Evolutionary conservation across 2,888 invertebrate genomes (phyloP), one percentile per base, ranked within the genome.

Genomic region (Steinernema carpocapsae): DNA sequence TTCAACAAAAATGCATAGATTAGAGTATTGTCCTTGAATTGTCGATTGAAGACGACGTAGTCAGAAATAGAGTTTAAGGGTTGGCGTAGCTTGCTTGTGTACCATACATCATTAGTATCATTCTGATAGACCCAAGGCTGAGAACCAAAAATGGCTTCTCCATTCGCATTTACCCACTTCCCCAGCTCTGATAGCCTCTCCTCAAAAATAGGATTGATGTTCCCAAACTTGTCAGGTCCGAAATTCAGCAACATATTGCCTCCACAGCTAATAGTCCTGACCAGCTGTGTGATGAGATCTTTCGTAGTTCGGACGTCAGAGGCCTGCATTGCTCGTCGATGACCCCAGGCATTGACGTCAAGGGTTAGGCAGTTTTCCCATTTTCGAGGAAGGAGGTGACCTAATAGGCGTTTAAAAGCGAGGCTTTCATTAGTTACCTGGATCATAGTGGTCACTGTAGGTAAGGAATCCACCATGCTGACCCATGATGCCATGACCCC

Each of bases 381-480:
- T 81, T 91, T 91, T 56, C 88, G 88, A 0, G 76, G 71, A 32
- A 82, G 72, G 29, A 88, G 76, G 22, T 73, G 43, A 71, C 85
- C n/a, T n/a, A n/a, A n/a, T n/a, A n/a, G n/a, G n/a, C n/a, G n/a
- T n/a, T n/a, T n/a, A n/a, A n/a, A n/a, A n/a, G n/a, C n/a, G n/a
- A n/a, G n/a, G n/a, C n/a, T n/a, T n/a, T n/a, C n/a, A n/a, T n/a
- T n/a, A n/a, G n/a, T n/a, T n/a, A n/a, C n/a, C 85, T 12, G 84
- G 84, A 89, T 93, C 93, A 85, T 91, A 94, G 84, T 93, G 91
- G 89, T 97, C 96, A 0, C 90, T 88, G 87, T 94, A 94, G 24
- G 94, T 95, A 82, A 91, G 92, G 88, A 93, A 94, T 82, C 93
- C 95, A 0, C 96, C 96, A 89, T 97, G 96, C 79, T 92, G 90